These are phyloP conservation scores for Nymphalis polychloros DNA, from an alignment of 2,888 invertebrate genomes.

Conservation along the genomic window DNA sequence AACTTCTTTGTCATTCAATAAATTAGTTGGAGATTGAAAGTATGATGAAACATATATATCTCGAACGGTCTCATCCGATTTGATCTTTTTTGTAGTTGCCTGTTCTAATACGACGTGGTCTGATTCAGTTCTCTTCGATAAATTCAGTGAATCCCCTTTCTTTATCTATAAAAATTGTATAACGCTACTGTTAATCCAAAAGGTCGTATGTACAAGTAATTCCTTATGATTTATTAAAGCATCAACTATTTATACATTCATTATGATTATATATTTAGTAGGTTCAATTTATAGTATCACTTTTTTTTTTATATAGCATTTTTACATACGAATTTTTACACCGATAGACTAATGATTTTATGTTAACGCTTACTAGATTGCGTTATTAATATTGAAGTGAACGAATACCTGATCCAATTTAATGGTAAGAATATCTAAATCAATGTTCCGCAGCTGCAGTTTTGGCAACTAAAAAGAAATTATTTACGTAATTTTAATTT, in stretches of 20 bases:
- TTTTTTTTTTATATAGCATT: no score
- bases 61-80: slow-evolving; percentile 39
- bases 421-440: slow-evolving; percentile 56
- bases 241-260: no score
- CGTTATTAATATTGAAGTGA: no score
- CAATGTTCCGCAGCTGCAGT: slow-evolving; percentile 52
- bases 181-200: no score
- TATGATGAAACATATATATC: slow-evolving; percentile 49
- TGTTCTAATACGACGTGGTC: slow-evolving; percentile 1
- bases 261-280: no score
- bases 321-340: no score
- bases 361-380: no score
- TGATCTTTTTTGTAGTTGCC: slow-evolving; percentile 29
- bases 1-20: slow-evolving; percentile 32
- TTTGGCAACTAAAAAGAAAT: slow-evolving; percentile 60
- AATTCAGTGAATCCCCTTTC: slow-evolving; percentile 43
- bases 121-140: slow-evolving; percentile 34
- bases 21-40: slow-evolving; percentile 45
- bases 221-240: no score
- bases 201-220: no score
- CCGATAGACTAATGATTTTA: no score
- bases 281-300: no score
- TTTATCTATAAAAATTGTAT: slow-evolving; percentile 48
- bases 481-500: background rate
- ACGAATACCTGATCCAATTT: slow-evolving; percentile 60